Evolutionary conservation across 1,140 invertebrate genomes (phyloP), one percentile per base, ranked within the genome.

Genomic region (Penaeus vannamei): DNA sequence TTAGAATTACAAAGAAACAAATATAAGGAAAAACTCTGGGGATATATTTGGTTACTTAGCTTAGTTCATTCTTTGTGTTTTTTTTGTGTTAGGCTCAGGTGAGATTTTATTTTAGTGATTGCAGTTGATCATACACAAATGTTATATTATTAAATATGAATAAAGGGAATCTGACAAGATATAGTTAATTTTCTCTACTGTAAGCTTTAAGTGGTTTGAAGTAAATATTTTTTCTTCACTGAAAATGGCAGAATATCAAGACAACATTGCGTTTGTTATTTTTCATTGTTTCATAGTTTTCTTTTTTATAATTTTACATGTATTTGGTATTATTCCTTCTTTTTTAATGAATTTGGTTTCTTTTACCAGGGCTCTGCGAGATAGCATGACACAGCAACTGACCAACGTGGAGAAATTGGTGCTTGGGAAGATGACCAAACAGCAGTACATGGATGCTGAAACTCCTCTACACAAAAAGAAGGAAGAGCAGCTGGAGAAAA

Each of bases 321-420:
- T 42, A 2, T n/a, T 19, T 20, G 4, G 23, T 36, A 0, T 26
- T 60, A 12, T 88, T 26, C 20, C 0, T 36, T 59, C 5, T 1
- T 1, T 86, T 10, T 2, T 64, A 72, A 36, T 4, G 32, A 72
- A 23, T 42, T 69, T 82, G 91, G n/a, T 84, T 26, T 91, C n/a
- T 85, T 91, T 85, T 91, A 91, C 85, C 91, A 93, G 93, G 91
- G 90, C 92, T 2, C 91, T 92, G 86, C 91, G 92, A 89, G 93
- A 94, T 42, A 91, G 92, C 81, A 91, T 93, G 46, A 83, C 91
- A n/a, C 89, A 91, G 60, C 93, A 95, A 89, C 93, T 93, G 23
- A 91, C 94, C 4, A 94, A 95, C 86, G 94, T 95, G 72, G 96
- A 96, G 84, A 96, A 95, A 92, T 92, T 96, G 46, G 94, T 96